Percentiles rank a stretch among this genome's conserved stretches.
Conservation (phyloP, 2,113 vertebrate species). For the Dinomys branickii region DNA sequence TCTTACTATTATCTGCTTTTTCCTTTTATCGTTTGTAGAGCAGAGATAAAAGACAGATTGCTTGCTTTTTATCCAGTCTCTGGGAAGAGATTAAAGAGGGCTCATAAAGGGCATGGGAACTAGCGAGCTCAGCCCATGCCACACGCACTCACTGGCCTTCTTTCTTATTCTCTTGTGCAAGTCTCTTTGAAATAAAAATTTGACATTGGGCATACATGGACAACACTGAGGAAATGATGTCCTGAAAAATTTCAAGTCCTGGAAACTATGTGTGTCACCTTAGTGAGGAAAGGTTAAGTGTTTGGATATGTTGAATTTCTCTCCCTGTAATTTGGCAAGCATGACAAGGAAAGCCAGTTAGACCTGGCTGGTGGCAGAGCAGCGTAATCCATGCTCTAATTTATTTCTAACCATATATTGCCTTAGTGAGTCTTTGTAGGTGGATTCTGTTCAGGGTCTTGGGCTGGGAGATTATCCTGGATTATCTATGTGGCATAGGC, state of each 20-base stretch:
- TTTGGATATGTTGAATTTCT: background rate
- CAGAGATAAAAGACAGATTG: background rate
- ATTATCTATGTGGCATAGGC: background rate
- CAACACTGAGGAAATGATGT: background rate
- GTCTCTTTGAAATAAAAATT: slow-evolving; percentile 14
- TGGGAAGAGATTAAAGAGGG: background rate
- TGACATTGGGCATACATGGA: background rate
- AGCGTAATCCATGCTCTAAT: background rate
- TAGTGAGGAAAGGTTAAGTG: background rate
- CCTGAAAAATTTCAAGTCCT: too few relatives aligned
- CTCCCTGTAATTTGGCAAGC: background rate
- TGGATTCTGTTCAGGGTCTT: background rate
- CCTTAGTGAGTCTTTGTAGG: background rate
- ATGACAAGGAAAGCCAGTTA: background rate
- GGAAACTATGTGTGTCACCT: background rate
- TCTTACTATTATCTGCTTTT: background rate
- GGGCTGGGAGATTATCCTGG: background rate
- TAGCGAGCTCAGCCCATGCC: background rate
- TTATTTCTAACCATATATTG: background rate
- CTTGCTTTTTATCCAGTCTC: background rate
- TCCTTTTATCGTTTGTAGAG: background rate
- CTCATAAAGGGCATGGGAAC: background rate
- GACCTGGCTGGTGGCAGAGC: background rate
- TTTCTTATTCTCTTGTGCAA: background rate
- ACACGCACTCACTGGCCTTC: background rate